Conservation (phyloP, 2,113 vertebrate genomes). For the Daubentonia madagascariensis region DNA sequence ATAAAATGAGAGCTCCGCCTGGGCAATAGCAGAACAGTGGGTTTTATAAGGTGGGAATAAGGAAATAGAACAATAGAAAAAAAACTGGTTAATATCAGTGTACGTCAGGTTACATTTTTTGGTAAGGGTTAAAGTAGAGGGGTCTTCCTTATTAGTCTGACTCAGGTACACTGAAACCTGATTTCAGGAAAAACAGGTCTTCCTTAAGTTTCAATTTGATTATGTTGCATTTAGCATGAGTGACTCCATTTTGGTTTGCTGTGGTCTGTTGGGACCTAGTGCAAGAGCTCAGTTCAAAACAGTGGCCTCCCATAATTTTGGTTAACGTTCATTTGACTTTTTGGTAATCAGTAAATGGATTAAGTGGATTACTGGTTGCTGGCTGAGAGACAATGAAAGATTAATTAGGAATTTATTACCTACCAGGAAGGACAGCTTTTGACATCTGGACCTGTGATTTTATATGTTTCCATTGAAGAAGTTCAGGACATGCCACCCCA, state of each 20-base stretch:
- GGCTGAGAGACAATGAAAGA: neutral
- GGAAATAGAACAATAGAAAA: too few species aligned
- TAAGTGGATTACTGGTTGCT: neutral
- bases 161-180: too few species aligned
- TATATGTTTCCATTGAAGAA: neutral
- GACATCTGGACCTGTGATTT: neutral
- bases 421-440: neutral
- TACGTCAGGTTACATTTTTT: too few species aligned
- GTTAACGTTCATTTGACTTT: neutral
- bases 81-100: too few species aligned
- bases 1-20: too few species aligned
- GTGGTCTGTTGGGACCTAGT: too few species aligned
- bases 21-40: too few species aligned
- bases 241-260: neutral
- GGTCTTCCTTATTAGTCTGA: too few species aligned
- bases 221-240: neutral
- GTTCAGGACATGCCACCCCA: neutral
- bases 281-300: too few species aligned
- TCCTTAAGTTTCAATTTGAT: neutral
- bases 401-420: neutral
- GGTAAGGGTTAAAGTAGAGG: too few species aligned
- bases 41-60: too few species aligned
- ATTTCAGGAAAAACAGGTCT: neutral
- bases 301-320: too few species aligned
- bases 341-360: neutral